Conservation (phyloP, 2,888 invertebrate species). For the Morpho helenor region DNA sequence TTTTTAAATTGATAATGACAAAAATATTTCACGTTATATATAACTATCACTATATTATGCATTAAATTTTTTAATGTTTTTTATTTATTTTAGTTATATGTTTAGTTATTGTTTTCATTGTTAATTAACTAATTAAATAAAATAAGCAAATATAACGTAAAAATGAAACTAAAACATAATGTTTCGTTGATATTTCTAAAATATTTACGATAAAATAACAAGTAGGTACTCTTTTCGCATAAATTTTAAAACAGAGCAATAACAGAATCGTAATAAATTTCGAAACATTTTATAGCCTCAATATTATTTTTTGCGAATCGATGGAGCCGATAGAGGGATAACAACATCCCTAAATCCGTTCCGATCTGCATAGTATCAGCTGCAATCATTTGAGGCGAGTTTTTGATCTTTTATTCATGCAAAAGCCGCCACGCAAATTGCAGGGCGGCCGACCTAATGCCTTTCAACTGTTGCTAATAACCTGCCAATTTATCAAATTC, state of each 20-base stretch:
- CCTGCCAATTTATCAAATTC: slow-evolving; percentile 77
- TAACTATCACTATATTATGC: too few relatives aligned
- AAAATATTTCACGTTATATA: too few relatives aligned
- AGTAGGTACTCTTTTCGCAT: slow-evolving; percentile 1
- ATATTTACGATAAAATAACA: slow-evolving; percentile 9
- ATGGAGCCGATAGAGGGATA: slow-evolving; percentile 41
- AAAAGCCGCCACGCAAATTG: slow-evolving; percentile 67
- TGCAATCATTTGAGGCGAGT: slow-evolving; percentile 60
- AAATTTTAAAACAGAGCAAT: slow-evolving; percentile 13
- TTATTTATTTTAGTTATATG: too few relatives aligned
- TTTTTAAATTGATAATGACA: too few relatives aligned
- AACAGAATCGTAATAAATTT: slow-evolving; percentile 24
- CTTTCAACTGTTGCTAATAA: slow-evolving; percentile 79
- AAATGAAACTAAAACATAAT: too few relatives aligned
- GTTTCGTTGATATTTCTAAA: neutral
- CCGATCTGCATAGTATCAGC: slow-evolving; percentile 52
- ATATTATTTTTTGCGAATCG: slow-evolving; percentile 35
- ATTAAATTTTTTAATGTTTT: too few relatives aligned
- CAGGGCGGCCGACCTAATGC: slow-evolving; percentile 75
- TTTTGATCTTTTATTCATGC: slow-evolving; percentile 73
- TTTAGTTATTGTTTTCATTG: too few relatives aligned
- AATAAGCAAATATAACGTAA: too few relatives aligned
- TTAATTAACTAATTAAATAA: too few relatives aligned
- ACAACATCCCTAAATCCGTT: slow-evolving; percentile 45
- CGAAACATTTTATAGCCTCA: slow-evolving; percentile 32